Evolutionary conservation across 2,113 vertebrate species (phyloP), one percentile per base, ranked within the genome.

Genomic region (Poeciliopsis occidentalis): DNA sequence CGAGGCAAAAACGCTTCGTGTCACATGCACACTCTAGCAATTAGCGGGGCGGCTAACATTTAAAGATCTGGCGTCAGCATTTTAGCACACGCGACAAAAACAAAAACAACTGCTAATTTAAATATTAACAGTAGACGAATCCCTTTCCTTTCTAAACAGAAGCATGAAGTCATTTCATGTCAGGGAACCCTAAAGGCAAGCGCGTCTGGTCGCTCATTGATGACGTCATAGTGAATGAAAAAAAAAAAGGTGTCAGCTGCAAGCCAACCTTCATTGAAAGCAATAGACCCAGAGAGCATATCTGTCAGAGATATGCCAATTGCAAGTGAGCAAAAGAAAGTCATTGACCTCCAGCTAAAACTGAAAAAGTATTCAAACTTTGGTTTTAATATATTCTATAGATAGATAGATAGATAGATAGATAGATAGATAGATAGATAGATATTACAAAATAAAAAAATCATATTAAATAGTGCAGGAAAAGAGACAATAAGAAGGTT

Each of bases 201-300:
- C 51, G 19, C 17, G 22, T 60, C 47, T 0, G 37, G 77, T 79
- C 77, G 57, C 60, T 39, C 54, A 8, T 37, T 63, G 39, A 63
- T 73, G 51, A 0, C 70, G 65, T 57, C 77, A 64, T 30, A 12
- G 19, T 4, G 12, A 17, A 26, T n/a, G 31, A 0, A 24, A 0
- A 0, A 0, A 24, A 0, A 0, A 12, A 10, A 10, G 32, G n/a
- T 1, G 60, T 71, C 41, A 13, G 27, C 44, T 12, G 17, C 60
- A 70, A 68, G 0, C 15, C 12, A 34, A 54, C 15, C 31, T 30
- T 17, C 26, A n/a, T 12, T 27, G 8, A 27, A 69, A 12, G 27
- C 60, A 51, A 51, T 57, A 4, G 24, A 19, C 0, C 67, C 76
- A 73, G 76, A 79, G 47, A 68, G 57, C 4, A 15, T 73, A 73